Evolutionary conservation across 2,888 invertebrate genomes (phyloP), one percentile per base, ranked within the genome.

Genomic region (Dorcus parallelipipedus): DNA sequence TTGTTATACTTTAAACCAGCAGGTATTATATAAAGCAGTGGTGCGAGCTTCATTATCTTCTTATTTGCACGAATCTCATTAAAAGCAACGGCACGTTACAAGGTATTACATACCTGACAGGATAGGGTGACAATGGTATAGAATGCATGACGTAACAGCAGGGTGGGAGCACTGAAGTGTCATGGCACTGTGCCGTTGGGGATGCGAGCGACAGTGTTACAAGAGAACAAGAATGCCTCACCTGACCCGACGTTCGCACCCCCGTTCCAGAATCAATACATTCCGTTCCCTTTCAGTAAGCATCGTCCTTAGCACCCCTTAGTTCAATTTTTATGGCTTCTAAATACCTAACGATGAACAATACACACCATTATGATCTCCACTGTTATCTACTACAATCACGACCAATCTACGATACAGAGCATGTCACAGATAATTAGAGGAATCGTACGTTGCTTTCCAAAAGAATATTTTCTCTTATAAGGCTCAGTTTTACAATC

Each of bases 31-130:
- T 58, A 55, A 55, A 54, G 58, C 51, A 54, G 51, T 39, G 52
- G 52, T 38, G 52, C 47, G 58, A 55, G 61, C 56, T 58, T 61
- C 61, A 59, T 61, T 59, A 56, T 61, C 61, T 59, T 56, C 61
- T 61, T 59, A 61, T 61, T 61, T 56, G 56, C 59, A 42, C 53
- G 61, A 59, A 59, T 59, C 61, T 61, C 61, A 61, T 61, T 61
- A 61, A 56, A 53, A 55, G 61, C 61, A 61, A 58, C 58, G 47
- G 54, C 53, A 54, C 57, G 57, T 58, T 54, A 51, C 57, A 54
- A 41, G 60, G 57, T 54, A 58, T 60, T 60, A 45, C 45, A 45
- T 45, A 45, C 45, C 45, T 45, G 45, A 45, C 45, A 45, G 45
- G 45, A 45, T 45, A 45, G 45, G 45, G 45, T 45, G 45, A 45